These are phyloP conservation scores for Thamnophis elegans DNA, from an alignment of 2,797 vertebrate genomes.

Conservation along the genomic window DNA sequence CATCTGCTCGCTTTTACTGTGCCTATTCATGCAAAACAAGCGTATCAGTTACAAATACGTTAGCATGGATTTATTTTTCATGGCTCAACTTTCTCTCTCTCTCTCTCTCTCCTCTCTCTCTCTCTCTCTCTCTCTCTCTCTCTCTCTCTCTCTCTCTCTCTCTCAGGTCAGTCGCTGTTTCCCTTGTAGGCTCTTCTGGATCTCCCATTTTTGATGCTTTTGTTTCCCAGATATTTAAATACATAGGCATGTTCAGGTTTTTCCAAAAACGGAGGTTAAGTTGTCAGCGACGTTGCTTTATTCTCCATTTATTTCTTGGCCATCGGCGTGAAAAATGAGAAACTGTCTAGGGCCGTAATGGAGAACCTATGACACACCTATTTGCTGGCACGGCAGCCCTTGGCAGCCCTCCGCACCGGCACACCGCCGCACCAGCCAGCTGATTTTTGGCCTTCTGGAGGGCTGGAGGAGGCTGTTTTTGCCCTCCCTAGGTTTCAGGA, in stretches of 20 bases:
- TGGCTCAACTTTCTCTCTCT: neutral
- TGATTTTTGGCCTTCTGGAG: too few relatives aligned
- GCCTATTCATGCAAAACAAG: neutral
- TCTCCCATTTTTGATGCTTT: neutral
- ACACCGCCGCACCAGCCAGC: too few relatives aligned
- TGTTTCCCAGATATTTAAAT: neutral
- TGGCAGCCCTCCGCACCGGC: too few relatives aligned
- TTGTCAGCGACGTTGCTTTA: neutral
- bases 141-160: rapidly evolving
- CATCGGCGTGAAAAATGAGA: neutral
- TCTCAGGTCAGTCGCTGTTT: neutral
- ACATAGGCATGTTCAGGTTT: neutral
- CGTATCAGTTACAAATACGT: neutral
- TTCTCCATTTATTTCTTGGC: neutral
- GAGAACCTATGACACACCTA: too few relatives aligned
- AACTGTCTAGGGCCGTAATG: neutral
- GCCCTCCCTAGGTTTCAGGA: too few relatives aligned
- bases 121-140: too few relatives aligned
- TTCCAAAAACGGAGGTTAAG: neutral
- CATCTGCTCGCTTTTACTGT: neutral
- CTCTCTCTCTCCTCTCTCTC: too few relatives aligned
- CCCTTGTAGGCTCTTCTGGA: neutral
- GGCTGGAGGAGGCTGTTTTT: too few relatives aligned
- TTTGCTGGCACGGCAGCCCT: too few relatives aligned
- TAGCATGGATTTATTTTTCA: neutral